phyloP scores from a whole-genome alignment of 2,888 invertebrate genomes.

The Gari tellinella region DNA sequence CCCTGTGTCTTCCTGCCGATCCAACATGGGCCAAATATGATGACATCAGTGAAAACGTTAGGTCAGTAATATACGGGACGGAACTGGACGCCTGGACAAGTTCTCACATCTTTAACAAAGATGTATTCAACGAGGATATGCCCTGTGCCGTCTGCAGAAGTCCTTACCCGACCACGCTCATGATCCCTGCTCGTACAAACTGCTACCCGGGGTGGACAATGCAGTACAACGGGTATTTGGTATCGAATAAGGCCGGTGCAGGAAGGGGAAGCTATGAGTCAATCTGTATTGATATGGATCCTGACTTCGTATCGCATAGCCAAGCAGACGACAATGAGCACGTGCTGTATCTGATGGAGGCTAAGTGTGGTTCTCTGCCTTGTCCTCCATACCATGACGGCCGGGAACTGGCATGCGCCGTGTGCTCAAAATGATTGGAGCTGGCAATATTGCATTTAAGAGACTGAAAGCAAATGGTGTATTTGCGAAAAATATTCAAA shows the following conservation, averaged over 20 bases:
- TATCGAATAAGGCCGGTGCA: not conserved
- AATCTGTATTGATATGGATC: slow-evolving; percentile 6
- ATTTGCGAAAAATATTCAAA: too few species aligned
- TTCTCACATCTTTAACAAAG: not conserved
- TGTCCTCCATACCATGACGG: slow-evolving; percentile 7
- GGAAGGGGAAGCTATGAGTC: slow-evolving; percentile 2
- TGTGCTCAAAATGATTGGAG: slow-evolving; percentile 18
- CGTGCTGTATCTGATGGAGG: slow-evolving; percentile 4
- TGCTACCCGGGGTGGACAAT: slow-evolving; percentile 14
- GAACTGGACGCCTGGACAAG: slow-evolving; percentile 4
- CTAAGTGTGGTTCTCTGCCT: slow-evolving; percentile 11
- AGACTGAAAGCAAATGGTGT: too few species aligned
- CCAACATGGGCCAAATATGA: slow-evolving; percentile 7
- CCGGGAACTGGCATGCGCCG: slow-evolving; percentile 6
- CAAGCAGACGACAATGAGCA: slow-evolving; percentile 16
- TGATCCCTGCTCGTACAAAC: slow-evolving; percentile 8
- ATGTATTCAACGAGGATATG: slow-evolving; percentile 11
- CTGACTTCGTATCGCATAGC: slow-evolving; percentile 6
- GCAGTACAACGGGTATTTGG: slow-evolving; percentile 11
- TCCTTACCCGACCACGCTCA: not conserved
- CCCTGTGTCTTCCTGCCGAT: slow-evolving; percentile 4
- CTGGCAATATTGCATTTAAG: too few species aligned
- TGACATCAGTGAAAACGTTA: not conserved
- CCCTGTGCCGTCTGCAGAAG: slow-evolving; percentile 10
- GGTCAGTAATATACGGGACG: slow-evolving; percentile 2